A percentile compares a stretch with the other conserved stretches of the same genome.
phyloP scores from a whole-genome alignment of 2,797 vertebrate species.

The Garrulus glandarius region DNA sequence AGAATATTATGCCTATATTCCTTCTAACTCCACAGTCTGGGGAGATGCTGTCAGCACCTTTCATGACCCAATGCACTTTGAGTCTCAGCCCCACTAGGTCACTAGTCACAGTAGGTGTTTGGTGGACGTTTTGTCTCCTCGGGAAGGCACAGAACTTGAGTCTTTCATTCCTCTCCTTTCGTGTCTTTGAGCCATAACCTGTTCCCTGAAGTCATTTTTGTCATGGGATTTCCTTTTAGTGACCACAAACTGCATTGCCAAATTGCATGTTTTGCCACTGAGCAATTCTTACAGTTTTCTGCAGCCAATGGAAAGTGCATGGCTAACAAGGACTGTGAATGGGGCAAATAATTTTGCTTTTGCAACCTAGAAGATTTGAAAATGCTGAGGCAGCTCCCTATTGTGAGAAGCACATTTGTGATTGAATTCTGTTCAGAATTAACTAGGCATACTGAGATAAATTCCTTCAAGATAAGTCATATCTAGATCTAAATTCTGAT shows the following conservation, averaged over 20 bases:
- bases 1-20: background rate
- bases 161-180: background rate
- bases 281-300: background rate
- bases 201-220: background rate
- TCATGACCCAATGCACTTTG: background rate
- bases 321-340: background rate
- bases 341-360: background rate
- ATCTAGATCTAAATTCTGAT: background rate
- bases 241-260: background rate
- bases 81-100: background rate
- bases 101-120: background rate
- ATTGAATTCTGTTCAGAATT: background rate
- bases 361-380: background rate
- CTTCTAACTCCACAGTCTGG: background rate
- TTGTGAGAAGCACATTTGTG: background rate
- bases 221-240: background rate
- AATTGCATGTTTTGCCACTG: background rate
- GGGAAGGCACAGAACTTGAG: background rate
- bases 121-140: background rate
- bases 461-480: background rate
- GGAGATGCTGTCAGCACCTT: conserved; percentile 50
- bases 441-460: background rate
- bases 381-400: background rate
- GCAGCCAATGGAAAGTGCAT: background rate
- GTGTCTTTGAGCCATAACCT: conserved; percentile 5